A percentile compares a stretch with the other conserved stretches of the same genome.
phyloP scores from a whole-genome alignment of 2,888 invertebrate genomes.

The Tribolium freemani region DNA sequence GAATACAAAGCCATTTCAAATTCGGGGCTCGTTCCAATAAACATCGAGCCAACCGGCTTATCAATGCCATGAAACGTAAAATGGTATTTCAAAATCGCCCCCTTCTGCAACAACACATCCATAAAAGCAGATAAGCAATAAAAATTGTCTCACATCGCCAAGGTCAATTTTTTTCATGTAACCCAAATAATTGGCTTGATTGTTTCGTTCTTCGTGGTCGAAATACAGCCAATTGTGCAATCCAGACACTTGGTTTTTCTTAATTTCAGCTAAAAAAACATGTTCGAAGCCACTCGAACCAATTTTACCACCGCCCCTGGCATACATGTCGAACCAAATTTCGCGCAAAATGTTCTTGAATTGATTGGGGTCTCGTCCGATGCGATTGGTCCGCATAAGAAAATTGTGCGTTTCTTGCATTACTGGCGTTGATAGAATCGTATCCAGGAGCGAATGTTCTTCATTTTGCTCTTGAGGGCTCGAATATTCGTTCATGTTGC shows the following conservation, averaged over 20 bases:
- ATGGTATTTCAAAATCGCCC: constrained; percentile 80
- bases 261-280: constrained; percentile 90
- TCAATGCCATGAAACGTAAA: constrained; percentile 79
- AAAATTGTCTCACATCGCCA: constrained; percentile 75
- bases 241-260: constrained; percentile 83
- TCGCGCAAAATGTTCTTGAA: constrained; percentile 81
- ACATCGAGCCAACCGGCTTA: constrained; percentile 84
- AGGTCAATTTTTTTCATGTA: constrained; percentile 81
- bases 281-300: constrained; percentile 96
- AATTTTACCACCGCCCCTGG: constrained; percentile 82
- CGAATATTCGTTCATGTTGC: constrained; percentile 81
- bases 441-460: constrained; percentile 84
- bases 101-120: constrained; percentile 74
- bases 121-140: not conserved
- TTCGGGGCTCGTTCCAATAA: constrained; percentile 91
- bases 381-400: constrained; percentile 73
- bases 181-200: constrained; percentile 83
- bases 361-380: constrained; percentile 76
- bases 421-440: constrained; percentile 81
- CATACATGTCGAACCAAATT: constrained; percentile 87
- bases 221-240: constrained; percentile 95
- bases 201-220: constrained; percentile 80
- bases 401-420: constrained; percentile 81
- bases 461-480: constrained; percentile 82
- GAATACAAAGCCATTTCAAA: constrained; percentile 92